A percentile compares a stretch with the other conserved stretches of the same genome.
Conservation (phyloP, 2,797 vertebrate species). For the Crypturellus tataupa region DNA sequence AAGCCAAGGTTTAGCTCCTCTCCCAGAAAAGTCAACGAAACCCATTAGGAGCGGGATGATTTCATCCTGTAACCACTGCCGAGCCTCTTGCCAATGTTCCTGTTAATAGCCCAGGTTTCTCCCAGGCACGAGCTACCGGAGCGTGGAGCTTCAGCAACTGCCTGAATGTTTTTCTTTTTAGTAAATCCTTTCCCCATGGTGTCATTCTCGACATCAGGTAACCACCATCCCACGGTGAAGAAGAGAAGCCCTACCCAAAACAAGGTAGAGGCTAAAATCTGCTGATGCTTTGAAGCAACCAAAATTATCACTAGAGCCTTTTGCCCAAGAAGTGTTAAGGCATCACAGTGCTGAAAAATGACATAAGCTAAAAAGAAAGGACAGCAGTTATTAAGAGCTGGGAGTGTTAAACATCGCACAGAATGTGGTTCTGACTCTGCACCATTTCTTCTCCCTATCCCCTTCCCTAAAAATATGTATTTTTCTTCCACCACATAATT, state of each 20-base stretch:
- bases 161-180: neutral
- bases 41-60: constrained; percentile 13
- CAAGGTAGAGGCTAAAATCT: neutral
- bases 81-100: neutral
- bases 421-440: neutral
- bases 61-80: neutral
- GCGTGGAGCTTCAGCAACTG: neutral
- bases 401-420: neutral
- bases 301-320: neutral
- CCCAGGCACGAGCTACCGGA: neutral
- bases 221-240: neutral
- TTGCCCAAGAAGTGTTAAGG: neutral
- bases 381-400: accelerated
- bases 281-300: neutral
- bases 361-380: neutral
- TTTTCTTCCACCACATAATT: neutral
- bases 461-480: neutral
- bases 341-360: neutral
- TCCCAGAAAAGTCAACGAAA: constrained; percentile 71
- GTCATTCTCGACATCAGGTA: neutral
- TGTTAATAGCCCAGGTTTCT: neutral
- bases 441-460: neutral
- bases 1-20: constrained; percentile 22
- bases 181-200: neutral
- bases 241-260: neutral